Conservation (phyloP, 2,113 vertebrate species). For the Callorhinus ursinus region DNA sequence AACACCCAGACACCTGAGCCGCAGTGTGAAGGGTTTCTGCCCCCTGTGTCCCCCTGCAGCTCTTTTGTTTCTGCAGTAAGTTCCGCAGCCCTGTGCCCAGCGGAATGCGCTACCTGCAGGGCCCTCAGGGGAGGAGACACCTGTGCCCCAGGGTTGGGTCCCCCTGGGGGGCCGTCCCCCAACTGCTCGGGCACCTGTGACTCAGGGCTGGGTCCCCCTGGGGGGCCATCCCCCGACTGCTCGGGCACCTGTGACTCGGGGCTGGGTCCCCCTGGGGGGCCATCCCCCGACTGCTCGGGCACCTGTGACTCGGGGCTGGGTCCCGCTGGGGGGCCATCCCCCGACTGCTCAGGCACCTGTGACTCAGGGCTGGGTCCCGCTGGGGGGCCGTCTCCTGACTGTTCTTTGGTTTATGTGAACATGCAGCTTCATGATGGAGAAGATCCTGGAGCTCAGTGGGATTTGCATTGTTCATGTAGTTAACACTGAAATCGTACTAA, state of each 20-base stretch:
- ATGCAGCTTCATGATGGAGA: neutral
- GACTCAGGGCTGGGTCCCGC: too few relatives aligned
- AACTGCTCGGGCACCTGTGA: too few relatives aligned
- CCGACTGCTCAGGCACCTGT: too few relatives aligned
- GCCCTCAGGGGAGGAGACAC: neutral
- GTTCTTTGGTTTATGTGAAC: neutral
- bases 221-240: too few relatives aligned
- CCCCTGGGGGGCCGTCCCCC: too few relatives aligned
- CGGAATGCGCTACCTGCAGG: rapidly evolving
- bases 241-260: too few relatives aligned
- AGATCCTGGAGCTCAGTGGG: neutral
- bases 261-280: too few relatives aligned
- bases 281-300: too few relatives aligned
- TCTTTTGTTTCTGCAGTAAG: neutral
- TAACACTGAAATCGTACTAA: neutral
- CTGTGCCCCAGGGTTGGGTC: too few relatives aligned
- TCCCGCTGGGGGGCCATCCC: too few relatives aligned
- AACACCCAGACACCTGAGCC: neutral
- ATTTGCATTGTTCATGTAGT: neutral
- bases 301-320: too few relatives aligned
- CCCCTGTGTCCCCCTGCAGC: neutral
- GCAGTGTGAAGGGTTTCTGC: neutral
- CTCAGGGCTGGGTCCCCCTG: too few relatives aligned
- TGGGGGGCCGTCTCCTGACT: neutral
- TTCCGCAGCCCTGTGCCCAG: neutral